A percentile compares a stretch with the other conserved stretches of the same genome.
phyloP scores from a whole-genome alignment of 2,113 vertebrate species.

The Microtus ochrogaster region DNA sequence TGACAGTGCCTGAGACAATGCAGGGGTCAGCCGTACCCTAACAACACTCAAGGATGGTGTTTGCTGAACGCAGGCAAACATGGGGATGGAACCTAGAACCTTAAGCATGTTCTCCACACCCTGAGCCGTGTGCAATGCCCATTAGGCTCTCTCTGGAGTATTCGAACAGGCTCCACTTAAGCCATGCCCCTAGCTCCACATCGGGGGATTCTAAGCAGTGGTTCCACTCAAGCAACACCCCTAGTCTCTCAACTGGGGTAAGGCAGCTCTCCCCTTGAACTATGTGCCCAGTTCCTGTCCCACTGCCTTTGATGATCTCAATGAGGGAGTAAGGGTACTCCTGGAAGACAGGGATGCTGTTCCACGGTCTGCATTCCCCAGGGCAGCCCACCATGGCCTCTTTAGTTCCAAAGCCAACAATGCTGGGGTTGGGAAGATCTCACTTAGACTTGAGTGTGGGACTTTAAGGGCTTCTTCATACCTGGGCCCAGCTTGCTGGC shows the following conservation, averaged over 20 bases:
- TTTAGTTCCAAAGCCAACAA: accelerated
- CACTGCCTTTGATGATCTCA: not conserved
- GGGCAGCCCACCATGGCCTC: not conserved
- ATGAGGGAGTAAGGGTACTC: accelerated
- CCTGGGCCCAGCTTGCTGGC: not conserved
- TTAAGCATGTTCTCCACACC: too few species aligned
- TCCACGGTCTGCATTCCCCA: not conserved
- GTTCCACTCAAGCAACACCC: not conserved
- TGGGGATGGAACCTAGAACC: too few species aligned
- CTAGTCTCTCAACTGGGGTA: not conserved
- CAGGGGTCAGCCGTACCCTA: not conserved
- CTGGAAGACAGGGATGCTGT: too few species aligned
- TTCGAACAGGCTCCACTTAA: not conserved
- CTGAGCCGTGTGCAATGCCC: not conserved
- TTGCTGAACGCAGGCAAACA: not conserved
- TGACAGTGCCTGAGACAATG: not conserved
- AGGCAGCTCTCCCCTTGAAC: not conserved
- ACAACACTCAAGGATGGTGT: not conserved
- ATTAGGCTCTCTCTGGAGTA: not conserved
- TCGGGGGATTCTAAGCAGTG: not conserved
- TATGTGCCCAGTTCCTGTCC: not conserved
- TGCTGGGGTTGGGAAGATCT: not conserved
- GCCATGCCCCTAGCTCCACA: not conserved
- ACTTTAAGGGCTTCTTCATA: accelerated
- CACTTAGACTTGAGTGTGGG: not conserved